Evolutionary conservation across 1,140 invertebrate species (phyloP).

Genomic region (Danaus plexippus): DNA sequence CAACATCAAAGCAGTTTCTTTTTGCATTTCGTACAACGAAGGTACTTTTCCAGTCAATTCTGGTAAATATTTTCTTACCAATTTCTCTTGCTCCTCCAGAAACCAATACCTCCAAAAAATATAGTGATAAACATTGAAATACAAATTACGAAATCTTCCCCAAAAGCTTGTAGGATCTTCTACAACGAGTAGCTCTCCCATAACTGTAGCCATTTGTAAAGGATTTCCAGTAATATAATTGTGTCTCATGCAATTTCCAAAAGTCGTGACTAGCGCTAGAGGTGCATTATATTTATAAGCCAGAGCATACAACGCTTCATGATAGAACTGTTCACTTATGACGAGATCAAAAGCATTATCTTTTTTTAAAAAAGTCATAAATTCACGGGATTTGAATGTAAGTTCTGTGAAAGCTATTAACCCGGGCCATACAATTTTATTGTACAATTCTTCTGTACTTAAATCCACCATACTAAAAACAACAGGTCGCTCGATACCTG

Average conservation of each 20-base stretch:
- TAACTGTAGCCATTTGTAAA: slow-evolving; percentile 64
- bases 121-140: slow-evolving; percentile 39
- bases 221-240: slow-evolving; percentile 68
- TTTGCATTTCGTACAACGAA: slow-evolving; percentile 58
- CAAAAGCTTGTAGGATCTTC: slow-evolving; percentile 37
- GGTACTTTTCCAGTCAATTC: slow-evolving; percentile 51
- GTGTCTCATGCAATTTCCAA: slow-evolving; percentile 69
- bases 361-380: slow-evolving; percentile 55
- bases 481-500: slow-evolving; percentile 18
- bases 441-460: slow-evolving; percentile 19
- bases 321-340: slow-evolving; percentile 70
- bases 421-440: slow-evolving; percentile 18
- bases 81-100: slow-evolving; percentile 39
- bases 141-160: slow-evolving; percentile 46
- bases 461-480: slow-evolving; percentile 20
- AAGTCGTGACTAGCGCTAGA: slow-evolving; percentile 64
- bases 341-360: slow-evolving; percentile 66
- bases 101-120: slow-evolving; percentile 45
- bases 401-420: slow-evolving; percentile 57
- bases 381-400: slow-evolving; percentile 53
- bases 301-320: slow-evolving; percentile 70
- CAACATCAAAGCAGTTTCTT: slow-evolving; percentile 66
- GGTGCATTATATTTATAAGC: slow-evolving; percentile 70
- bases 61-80: slow-evolving; percentile 41
- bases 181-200: slow-evolving; percentile 55